phyloP scores from a whole-genome alignment of 2,888 invertebrate species.

The Podotricha telesiphe region DNA sequence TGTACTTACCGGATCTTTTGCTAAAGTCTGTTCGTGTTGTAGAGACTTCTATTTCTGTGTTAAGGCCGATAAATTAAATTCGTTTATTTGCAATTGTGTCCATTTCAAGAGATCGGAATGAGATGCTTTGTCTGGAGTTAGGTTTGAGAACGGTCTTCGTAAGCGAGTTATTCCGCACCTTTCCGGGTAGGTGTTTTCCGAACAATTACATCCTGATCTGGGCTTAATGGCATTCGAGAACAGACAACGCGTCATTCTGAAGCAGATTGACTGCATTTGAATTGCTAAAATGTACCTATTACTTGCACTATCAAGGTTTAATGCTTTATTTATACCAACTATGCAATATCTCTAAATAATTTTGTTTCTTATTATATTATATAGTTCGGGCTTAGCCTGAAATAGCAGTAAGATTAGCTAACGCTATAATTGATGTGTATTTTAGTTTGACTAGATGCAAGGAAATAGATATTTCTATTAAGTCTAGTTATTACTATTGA shows the following conservation, averaged over 20 bases:
- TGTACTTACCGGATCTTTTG: neutral
- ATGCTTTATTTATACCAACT: conserved; percentile 4
- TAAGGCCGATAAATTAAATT: conserved; percentile 11
- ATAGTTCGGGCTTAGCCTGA: neutral
- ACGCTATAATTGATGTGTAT: neutral
- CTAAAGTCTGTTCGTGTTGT: neutral
- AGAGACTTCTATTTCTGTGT: neutral
- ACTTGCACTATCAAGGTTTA: neutral
- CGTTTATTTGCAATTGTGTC: conserved; percentile 14
- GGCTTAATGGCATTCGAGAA: conserved; percentile 32
- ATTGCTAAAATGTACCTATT: conserved; percentile 31
- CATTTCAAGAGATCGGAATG: conserved; percentile 20
- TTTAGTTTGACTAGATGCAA: too few relatives aligned
- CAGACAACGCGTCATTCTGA: conserved; percentile 36
- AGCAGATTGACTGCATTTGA: conserved; percentile 33
- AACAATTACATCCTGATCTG: conserved; percentile 37
- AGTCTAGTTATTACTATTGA: too few relatives aligned
- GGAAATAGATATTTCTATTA: too few relatives aligned
- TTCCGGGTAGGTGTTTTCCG: conserved; percentile 29
- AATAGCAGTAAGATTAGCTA: neutral
- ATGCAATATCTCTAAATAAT: neutral
- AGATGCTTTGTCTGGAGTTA: conserved; percentile 22
- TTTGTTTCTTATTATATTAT: neutral
- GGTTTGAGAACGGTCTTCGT: conserved; percentile 25
- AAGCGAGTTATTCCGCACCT: conserved; percentile 26